Base-by-base conservation (phyloP, 2,797 vertebrate genomes). In the Anolis apletophallus region DNA sequence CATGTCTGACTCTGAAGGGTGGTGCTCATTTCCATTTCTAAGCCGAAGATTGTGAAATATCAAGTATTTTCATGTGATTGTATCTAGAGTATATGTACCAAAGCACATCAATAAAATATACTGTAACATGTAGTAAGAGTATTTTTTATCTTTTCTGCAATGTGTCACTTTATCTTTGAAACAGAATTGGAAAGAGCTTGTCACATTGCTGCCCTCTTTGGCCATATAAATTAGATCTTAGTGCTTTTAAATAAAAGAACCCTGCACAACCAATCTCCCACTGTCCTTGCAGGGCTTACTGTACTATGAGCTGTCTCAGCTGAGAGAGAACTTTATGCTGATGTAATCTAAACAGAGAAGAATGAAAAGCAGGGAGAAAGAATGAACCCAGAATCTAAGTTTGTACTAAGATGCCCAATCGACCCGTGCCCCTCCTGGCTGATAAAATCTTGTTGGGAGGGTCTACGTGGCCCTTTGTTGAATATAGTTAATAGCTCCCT, bases 291-390 rank as follows among this genome's bases (percentile, higher is more conserved):
- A 64, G 61, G 26, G 61, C 79, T 87, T 93, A 69, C 80, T 55
- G 0, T 57, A 0, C 84, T 91, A 2, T 87, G 88, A 91, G 91
- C 93, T 92, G 93, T 57, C 89, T 78, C 79, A 91, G 90, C 93
- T 90, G 86, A 81, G 92, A 90, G 92, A 93, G 86, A 46, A 93
- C 84, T 1, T 29, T 88, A 89, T 92, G 91, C 94, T 95, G 93
- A 94, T 93, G 93, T 93, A 85, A 76, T 93, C 87, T 92, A 89
- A 93, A 94, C 91, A 94, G 93, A 88, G 85, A 82, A 88, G 87
- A 59, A 59, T 32, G 80, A 21, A 89, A 90, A 26, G 80, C 88
- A 84, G 91, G 89, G 89, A 84, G 85, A 85, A 88, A 90, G 92
- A 90, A 90, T 79, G 92, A 91, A 93, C 93, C 5, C 54, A 75